These are phyloP conservation scores for Parnassius smintheus DNA, from an alignment of 2,888 invertebrate genomes.

Conservation along the genomic window DNA sequence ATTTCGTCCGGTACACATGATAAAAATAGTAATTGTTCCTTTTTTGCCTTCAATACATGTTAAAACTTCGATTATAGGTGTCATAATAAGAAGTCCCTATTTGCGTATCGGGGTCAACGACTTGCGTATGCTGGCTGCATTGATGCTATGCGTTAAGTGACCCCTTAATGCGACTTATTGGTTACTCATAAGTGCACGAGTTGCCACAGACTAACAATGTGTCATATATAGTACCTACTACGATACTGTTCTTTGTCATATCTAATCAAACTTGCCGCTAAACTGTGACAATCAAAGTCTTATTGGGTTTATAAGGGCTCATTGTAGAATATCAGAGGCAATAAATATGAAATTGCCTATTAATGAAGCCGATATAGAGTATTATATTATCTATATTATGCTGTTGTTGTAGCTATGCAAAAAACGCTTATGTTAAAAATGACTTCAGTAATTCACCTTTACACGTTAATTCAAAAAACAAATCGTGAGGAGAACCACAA, in stretches of 20 bases:
- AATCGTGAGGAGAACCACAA: conserved; percentile 58
- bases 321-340: conserved; percentile 41
- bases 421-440: conserved; percentile 1
- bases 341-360: conserved; percentile 43
- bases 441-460: neutral
- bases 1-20: conserved; percentile 33
- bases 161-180: conserved; percentile 76
- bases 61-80: conserved; percentile 43
- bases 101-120: conserved; percentile 71
- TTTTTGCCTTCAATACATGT: conserved; percentile 22
- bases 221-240: conserved; percentile 29
- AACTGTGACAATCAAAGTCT: conserved; percentile 35
- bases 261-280: conserved; percentile 30
- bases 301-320: conserved; percentile 45
- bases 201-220: conserved; percentile 48
- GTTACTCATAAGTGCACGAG: conserved; percentile 69
- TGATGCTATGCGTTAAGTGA: conserved; percentile 71
- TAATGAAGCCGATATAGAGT: conserved; percentile 38
- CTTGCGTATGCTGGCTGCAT: conserved; percentile 67
- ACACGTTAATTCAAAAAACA: conserved; percentile 20
- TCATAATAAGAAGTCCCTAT: conserved; percentile 52
- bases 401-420: neutral
- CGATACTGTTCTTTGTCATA: conserved; percentile 30
- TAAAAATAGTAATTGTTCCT: conserved; percentile 25
- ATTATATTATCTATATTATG: too few species aligned